phyloP scores from a whole-genome alignment of 2,888 invertebrate species.

The Folsomia manolachei region DNA sequence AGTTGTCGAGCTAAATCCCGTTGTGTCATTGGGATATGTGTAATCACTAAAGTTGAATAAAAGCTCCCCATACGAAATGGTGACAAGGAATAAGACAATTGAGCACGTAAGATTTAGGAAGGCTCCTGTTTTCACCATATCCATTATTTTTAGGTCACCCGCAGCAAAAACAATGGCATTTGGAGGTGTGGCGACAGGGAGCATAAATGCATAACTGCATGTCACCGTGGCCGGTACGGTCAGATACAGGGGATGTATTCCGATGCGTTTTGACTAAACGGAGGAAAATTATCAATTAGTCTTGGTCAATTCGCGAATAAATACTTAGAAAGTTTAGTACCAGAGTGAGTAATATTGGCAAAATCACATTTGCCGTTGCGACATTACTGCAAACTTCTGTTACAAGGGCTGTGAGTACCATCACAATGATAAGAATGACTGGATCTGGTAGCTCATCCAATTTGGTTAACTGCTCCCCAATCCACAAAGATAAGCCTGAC shows the following conservation, averaged over 20 bases:
- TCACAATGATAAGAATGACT: slow-evolving; percentile 71
- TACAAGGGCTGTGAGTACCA: slow-evolving; percentile 71
- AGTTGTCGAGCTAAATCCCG: too few species aligned
- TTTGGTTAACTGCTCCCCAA: slow-evolving; percentile 68
- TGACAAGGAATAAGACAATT: slow-evolving; percentile 31
- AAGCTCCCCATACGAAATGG: slow-evolving; percentile 30
- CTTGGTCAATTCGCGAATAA: neutral
- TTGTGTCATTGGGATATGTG: neutral
- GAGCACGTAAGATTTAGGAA: slow-evolving; percentile 37
- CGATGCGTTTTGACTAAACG: slow-evolving; percentile 65
- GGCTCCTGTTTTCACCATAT: slow-evolving; percentile 39
- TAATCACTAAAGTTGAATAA: slow-evolving; percentile 28
- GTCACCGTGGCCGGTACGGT: slow-evolving; percentile 85
- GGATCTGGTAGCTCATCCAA: slow-evolving; percentile 64
- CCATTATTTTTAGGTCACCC: slow-evolving; percentile 57
- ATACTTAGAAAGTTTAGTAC: slow-evolving; percentile 56
- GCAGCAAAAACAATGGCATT: slow-evolving; percentile 68
- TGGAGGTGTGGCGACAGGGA: slow-evolving; percentile 66
- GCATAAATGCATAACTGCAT: slow-evolving; percentile 88
- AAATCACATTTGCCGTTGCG: slow-evolving; percentile 81
- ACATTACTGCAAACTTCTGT: slow-evolving; percentile 73
- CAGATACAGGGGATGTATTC: slow-evolving; percentile 79
- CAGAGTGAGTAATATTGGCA: slow-evolving; percentile 79
- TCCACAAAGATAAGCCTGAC: slow-evolving; percentile 72
- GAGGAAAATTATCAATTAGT: slow-evolving; percentile 19